A percentile compares a stretch with the other conserved stretches of the same genome.
Evolutionary conservation across 2,797 vertebrate genomes (phyloP).

Genomic region (Rhinoraja longicauda): DNA sequence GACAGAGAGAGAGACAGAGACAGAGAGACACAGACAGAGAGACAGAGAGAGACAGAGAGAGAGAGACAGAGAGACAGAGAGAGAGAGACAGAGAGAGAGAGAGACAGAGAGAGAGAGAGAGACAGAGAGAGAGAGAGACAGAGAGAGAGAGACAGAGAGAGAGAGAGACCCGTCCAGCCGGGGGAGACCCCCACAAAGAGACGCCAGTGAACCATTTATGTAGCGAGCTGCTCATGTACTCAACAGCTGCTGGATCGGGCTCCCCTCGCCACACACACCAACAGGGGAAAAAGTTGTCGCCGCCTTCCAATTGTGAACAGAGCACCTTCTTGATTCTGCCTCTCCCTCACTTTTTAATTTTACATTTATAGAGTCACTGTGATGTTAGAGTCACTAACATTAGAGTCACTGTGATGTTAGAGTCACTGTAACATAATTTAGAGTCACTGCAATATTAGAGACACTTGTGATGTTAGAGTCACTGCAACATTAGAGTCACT

Average conservation of each 20-base stretch:
- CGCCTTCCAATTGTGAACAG: not conserved
- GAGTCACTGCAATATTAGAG: not conserved
- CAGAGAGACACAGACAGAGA: not conserved
- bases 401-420: not conserved
- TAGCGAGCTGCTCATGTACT: not conserved
- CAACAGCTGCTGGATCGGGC: not conserved
- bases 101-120: not conserved
- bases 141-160: not conserved
- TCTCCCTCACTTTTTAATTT: not conserved
- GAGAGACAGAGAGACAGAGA: too few species aligned
- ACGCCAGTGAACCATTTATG: not conserved
- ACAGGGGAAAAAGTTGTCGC: conserved; percentile 10
- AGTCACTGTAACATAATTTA: too few species aligned
- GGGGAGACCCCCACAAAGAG: not conserved
- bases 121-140: not conserved
- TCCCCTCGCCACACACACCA: not conserved
- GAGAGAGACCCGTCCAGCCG: not conserved
- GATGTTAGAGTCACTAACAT: too few species aligned
- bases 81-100: not conserved
- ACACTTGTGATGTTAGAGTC: not conserved
- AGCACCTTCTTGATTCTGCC: not conserved
- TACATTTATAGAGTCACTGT: not conserved
- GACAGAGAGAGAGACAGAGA: not conserved
- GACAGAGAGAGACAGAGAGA: not conserved
- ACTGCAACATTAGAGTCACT: not conserved